Conservation (phyloP, 2,113 vertebrate species). For the Mormyrus iriodes region DNA sequence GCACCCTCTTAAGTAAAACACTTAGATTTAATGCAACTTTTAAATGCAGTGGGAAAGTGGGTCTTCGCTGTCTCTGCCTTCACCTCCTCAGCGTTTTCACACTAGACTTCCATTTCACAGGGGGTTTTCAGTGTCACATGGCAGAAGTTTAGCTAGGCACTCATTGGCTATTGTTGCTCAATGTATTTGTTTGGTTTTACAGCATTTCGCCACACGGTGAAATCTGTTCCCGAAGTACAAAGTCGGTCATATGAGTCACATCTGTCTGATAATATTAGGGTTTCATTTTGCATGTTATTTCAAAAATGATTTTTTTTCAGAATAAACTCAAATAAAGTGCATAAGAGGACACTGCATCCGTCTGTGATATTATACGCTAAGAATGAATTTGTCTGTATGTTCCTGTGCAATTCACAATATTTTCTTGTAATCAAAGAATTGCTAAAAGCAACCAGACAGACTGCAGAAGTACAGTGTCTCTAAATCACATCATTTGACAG, state of each 20-base stretch:
- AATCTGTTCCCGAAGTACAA: not conserved
- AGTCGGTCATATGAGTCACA: not conserved
- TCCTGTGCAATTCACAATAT: not conserved
- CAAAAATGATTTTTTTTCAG: not conserved
- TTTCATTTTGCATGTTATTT: not conserved
- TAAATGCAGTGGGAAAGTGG: not conserved
- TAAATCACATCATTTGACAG: not conserved
- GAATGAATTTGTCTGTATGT: not conserved
- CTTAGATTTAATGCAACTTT: not conserved
- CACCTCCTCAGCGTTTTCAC: not conserved
- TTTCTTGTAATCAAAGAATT: not conserved
- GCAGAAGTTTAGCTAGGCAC: not conserved
- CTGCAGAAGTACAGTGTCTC: not conserved
- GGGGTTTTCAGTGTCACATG: not conserved
- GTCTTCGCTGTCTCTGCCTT: not conserved
- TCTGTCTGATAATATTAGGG: not conserved
- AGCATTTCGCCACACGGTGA: not conserved
- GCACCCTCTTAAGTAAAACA: not conserved
- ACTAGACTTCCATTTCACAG: not conserved
- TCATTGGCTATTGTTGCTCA: not conserved
- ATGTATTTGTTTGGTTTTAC: not conserved
- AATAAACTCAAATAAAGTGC: not conserved
- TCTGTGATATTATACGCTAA: not conserved
- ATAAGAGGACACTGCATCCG: not conserved
- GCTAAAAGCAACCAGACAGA: not conserved